Percentiles rank a stretch among this genome's conserved stretches.
These are phyloP conservation scores for Andrena cerasifolii DNA, from an alignment of 1,140 invertebrate genomes.

Conservation along the genomic window DNA sequence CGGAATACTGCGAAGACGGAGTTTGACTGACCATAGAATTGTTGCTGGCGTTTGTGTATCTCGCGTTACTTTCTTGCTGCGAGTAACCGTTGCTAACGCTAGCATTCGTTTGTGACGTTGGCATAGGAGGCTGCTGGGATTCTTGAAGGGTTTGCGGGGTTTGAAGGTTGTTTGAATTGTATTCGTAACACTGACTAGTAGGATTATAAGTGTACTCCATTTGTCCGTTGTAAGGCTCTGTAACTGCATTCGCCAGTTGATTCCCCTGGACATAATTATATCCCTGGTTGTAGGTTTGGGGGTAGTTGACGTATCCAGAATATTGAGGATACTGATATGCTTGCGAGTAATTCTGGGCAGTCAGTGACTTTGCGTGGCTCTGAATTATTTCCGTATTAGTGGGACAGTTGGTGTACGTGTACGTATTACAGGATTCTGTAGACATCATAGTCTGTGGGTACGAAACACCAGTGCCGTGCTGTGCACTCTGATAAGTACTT, in stretches of 20 bases:
- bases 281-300: conserved; percentile 57
- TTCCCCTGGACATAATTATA: conserved; percentile 61
- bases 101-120: neutral
- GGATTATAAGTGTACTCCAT: conserved; percentile 83
- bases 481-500: conserved; percentile 62
- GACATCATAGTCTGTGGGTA: conserved; percentile 50
- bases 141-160: conserved; percentile 33
- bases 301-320: conserved; percentile 60
- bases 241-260: conserved; percentile 43
- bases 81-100: conserved; percentile 23
- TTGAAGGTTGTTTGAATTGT: conserved; percentile 57
- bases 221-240: conserved; percentile 82
- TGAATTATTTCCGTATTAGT: conserved; percentile 75
- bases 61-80: conserved; percentile 72
- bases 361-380: conserved; percentile 73
- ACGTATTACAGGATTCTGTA: conserved; percentile 28
- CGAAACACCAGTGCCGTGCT: conserved; percentile 21
- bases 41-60: conserved; percentile 83
- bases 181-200: conserved; percentile 76
- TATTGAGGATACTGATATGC: conserved; percentile 73
- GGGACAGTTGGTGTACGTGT: conserved; percentile 48
- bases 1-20: conserved; percentile 73
- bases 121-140: neutral
- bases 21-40: conserved; percentile 73
- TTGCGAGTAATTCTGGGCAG: conserved; percentile 63